These are phyloP conservation scores for Edolisoma coerulescens DNA, from an alignment of 2,113 vertebrate genomes.

Conservation along the genomic window DNA sequence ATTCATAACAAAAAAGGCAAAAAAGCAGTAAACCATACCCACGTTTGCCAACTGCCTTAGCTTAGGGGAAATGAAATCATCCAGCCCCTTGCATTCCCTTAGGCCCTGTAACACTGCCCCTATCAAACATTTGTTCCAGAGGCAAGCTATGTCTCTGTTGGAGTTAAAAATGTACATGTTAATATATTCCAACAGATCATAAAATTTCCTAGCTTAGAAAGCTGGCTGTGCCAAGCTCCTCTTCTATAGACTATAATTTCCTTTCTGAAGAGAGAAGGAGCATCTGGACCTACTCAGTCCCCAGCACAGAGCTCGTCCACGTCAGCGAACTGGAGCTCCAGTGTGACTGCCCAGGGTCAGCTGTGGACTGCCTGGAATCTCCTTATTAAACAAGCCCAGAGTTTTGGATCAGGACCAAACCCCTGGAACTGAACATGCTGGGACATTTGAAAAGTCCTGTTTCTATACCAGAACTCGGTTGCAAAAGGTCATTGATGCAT, in stretches of 20 bases:
- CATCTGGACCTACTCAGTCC: constrained; percentile 73
- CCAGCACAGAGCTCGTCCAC: constrained; percentile 49
- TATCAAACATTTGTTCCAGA: background rate
- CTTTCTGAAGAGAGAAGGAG: constrained; percentile 58
- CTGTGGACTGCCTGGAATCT: constrained; percentile 7
- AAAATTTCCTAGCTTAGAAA: constrained; percentile 66
- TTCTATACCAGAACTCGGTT: background rate
- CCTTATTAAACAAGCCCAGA: background rate
- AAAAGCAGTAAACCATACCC: background rate
- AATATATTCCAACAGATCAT: constrained; percentile 60
- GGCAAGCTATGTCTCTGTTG: background rate
- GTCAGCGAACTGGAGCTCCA: constrained; percentile 41
- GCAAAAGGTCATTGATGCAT: background rate
- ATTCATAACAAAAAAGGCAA: constrained; percentile 5
- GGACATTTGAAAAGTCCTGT: background rate
- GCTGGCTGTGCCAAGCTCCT: constrained; percentile 53
- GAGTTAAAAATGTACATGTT: constrained; percentile 43
- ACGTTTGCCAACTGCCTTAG: background rate
- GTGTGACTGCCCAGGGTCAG: constrained; percentile 16
- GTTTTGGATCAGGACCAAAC: constrained; percentile 19
- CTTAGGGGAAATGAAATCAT: constrained; percentile 8
- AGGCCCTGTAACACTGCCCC: background rate
- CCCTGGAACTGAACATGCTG: background rate
- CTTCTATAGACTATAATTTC: constrained; percentile 73
- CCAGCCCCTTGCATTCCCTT: background rate